Evolutionary conservation across 2,113 vertebrate species (phyloP), one percentile per base, ranked within the genome.

Genomic region (Menidia beryllina): DNA sequence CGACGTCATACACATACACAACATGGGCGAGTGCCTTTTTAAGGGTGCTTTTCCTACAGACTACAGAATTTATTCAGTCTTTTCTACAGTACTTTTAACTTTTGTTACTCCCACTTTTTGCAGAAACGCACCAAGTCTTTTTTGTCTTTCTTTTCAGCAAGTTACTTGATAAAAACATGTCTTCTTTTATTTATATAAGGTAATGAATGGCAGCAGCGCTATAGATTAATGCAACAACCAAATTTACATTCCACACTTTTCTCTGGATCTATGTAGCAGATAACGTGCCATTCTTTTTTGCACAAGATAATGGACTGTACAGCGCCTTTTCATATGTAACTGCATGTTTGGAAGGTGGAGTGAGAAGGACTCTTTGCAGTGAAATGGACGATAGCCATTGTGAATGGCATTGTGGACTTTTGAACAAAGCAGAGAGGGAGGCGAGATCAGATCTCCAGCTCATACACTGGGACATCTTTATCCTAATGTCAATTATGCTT

Each of bases 231-330:
- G 82, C 74, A 86, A 72, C 63, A 55, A 86, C 79, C 87, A 89
- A 82, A 89, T 81, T 81, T 75, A 91, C 79, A 90, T 92, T 88
- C 86, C 86, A 79, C 77, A 82, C 24, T 61, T 78, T 72, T 89
- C 75, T 90, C 63, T 87, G 86, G 91, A 91, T 91, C 80, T 89
- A 91, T 88, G 91, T 92, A 92, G 91, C 91, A 92, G 64, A 88
- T 87, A 84, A 86, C 20, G 76, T 93, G 91, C 84, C 85, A 81
- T 86, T 77, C 12, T 55, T 63, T 81, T 86, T 90, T 87, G 80
- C 77, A 88, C 85, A 89, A 76, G 69, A 77, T 88, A 72, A 86
- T 82, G 56, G 79, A 83, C 72, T 84, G 86, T 85, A 89, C 86
- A 81, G 78, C 39, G 38, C 50, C 79, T 83, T 74, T 80, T 83